Evolutionary conservation across 1,140 invertebrate genomes (phyloP).

Genomic region (Orius insidiosus): DNA sequence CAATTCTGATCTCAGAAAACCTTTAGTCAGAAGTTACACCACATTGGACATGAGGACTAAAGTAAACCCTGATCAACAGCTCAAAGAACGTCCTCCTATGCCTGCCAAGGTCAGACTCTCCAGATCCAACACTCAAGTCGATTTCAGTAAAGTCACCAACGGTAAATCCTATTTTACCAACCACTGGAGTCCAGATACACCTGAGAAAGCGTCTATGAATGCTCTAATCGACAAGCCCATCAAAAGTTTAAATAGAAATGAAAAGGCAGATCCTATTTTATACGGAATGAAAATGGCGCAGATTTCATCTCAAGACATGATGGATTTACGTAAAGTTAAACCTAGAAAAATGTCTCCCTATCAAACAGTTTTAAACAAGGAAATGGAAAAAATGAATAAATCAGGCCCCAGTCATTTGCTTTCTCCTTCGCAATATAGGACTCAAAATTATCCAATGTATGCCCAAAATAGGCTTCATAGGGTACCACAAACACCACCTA

Average conservation of each 20-base stretch:
- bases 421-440: too few relatives aligned
- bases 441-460: too few relatives aligned
- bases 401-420: too few relatives aligned
- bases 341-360: too few relatives aligned
- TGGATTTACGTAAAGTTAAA: too few relatives aligned
- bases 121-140: constrained; percentile 12
- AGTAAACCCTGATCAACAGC: background rate
- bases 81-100: background rate
- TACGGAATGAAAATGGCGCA: background rate
- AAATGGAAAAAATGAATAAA: too few relatives aligned
- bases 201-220: background rate
- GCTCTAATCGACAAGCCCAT: background rate
- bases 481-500: too few relatives aligned
- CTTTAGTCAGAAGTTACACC: constrained; percentile 9
- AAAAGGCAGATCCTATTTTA: background rate
- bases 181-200: background rate
- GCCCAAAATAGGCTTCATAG: too few relatives aligned
- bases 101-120: constrained; percentile 4
- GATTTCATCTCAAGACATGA: background rate
- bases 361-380: too few relatives aligned
- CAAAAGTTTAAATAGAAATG: background rate
- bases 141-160: constrained; percentile 1
- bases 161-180: background rate
- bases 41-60: constrained; percentile 11
- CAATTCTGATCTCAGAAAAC: constrained; percentile 5